These are phyloP conservation scores for Oncorhynchus clarkii DNA, from an alignment of 2,113 vertebrate genomes.

Conservation along the genomic window DNA sequence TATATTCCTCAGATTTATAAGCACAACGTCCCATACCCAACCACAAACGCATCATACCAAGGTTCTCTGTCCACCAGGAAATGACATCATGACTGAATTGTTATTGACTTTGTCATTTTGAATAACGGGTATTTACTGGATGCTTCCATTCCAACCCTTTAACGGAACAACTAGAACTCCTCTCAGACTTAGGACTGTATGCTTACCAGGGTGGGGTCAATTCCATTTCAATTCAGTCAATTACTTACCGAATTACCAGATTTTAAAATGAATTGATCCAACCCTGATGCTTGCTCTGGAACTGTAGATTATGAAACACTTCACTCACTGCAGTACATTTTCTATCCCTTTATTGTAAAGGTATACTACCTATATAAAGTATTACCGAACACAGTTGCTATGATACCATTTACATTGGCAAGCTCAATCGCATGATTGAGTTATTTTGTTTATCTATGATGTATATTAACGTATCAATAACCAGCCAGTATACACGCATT, in stretches of 20 bases:
- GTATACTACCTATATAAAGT: not conserved
- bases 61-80: conserved; percentile 31
- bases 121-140: conserved; percentile 25
- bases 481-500: not conserved
- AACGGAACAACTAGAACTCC: not conserved
- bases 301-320: no score
- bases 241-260: no score
- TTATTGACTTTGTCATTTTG: not conserved
- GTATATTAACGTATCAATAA: not conserved
- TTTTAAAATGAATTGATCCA: no score
- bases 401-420: not conserved
- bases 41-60: conserved; percentile 1
- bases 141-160: conserved; percentile 27
- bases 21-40: conserved; percentile 41
- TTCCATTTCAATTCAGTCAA: no score
- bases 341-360: not conserved
- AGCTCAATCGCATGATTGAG: not conserved
- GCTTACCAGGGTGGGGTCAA: no score
- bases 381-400: not conserved
- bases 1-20: conserved; percentile 32
- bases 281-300: no score
- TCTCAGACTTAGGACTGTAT: no score
- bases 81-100: not conserved
- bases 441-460: conserved; percentile 1
- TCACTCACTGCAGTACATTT: no score